Evolutionary conservation across 2,888 invertebrate species (phyloP).

Genomic region (Drosophila picticornis): DNA sequence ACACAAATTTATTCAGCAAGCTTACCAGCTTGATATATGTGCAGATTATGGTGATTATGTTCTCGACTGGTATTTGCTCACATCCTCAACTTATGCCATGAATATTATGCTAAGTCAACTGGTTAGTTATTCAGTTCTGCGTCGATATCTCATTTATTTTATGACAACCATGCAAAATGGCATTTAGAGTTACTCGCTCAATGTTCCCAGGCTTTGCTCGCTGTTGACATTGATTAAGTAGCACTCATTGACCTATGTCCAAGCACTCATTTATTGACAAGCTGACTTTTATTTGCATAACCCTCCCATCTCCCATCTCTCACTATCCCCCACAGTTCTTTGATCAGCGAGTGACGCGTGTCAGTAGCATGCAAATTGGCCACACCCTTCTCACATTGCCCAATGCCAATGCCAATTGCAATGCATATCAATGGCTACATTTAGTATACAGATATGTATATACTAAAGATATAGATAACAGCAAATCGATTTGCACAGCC

Average conservation of each 20-base stretch:
- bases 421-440: constrained; percentile 45
- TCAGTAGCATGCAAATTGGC: constrained; percentile 72
- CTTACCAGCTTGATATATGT: constrained; percentile 20
- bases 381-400: constrained; percentile 65
- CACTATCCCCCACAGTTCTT: not conserved
- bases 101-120: constrained; percentile 16
- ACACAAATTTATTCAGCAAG: not conserved
- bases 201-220: constrained; percentile 52
- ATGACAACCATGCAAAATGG: constrained; percentile 31
- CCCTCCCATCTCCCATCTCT: not conserved
- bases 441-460: not conserved
- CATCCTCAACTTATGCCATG: constrained; percentile 2
- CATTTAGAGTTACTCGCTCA: constrained; percentile 13
- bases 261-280: constrained; percentile 66
- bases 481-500: constrained; percentile 72
- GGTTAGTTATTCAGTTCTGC: constrained; percentile 15
- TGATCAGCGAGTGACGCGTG: constrained; percentile 62
- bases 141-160: constrained; percentile 3
- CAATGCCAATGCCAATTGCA: constrained; percentile 43
- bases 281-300: constrained; percentile 65
- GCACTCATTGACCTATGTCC: constrained; percentile 75
- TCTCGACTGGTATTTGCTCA: not conserved
- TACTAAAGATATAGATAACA: constrained; percentile 40
- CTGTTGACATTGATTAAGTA: constrained; percentile 69
- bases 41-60: constrained; percentile 4